A percentile compares a stretch with the other conserved stretches of the same genome.
phyloP scores from a whole-genome alignment of 2,113 vertebrate species.

The Anser cygnoides region DNA sequence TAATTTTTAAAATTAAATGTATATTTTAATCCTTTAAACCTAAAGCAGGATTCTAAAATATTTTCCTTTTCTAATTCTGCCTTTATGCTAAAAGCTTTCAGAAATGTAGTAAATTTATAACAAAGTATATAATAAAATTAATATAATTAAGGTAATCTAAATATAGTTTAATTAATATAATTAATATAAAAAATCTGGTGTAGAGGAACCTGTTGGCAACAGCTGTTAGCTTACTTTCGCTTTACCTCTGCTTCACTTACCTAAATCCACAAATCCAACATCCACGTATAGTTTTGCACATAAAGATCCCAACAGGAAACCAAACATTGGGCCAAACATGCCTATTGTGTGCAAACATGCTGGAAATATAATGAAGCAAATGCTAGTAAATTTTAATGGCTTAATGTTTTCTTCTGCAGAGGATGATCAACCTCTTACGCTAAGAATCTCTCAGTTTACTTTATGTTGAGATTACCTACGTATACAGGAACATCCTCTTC shows the following conservation, averaged over 20 bases:
- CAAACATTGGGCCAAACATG: conserved; percentile 86
- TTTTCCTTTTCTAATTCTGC: background rate
- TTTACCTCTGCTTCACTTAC: conserved; percentile 62
- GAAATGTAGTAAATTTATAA: background rate
- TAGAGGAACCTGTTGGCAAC: background rate
- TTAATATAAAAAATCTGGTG: background rate
- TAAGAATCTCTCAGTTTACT: background rate
- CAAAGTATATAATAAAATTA: background rate
- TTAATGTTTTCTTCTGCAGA: background rate
- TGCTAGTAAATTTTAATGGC: background rate
- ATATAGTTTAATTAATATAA: background rate
- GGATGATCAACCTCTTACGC: accelerated
- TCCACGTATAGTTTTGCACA: conserved; percentile 90
- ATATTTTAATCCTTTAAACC: background rate
- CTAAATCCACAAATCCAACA: conserved; percentile 86
- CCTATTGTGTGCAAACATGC: conserved; percentile 84
- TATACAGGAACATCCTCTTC: conserved; percentile 88
- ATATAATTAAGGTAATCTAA: background rate
- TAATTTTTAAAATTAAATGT: background rate
- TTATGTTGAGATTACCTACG: conserved; percentile 79
- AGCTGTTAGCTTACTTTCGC: background rate
- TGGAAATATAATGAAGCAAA: conserved; percentile 65
- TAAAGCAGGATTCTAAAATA: background rate
- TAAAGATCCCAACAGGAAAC: conserved; percentile 84
- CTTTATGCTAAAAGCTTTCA: background rate